A percentile compares a stretch with the other conserved stretches of the same genome.
phyloP scores from a whole-genome alignment of 2,888 invertebrate genomes.

The Synanthedon myopaeformis region DNA sequence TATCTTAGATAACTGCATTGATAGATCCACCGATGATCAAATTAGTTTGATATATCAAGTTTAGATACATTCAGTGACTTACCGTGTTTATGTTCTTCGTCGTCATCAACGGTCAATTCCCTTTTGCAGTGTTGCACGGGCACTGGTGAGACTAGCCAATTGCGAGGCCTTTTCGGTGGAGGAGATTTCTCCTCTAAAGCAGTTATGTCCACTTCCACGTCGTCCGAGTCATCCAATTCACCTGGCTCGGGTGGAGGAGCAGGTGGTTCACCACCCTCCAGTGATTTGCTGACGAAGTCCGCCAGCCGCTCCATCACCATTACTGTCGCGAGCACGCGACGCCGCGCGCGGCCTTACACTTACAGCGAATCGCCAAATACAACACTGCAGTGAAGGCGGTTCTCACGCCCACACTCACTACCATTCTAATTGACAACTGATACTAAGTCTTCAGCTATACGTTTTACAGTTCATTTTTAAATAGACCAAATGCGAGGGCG shows the following conservation, averaged over 20 bases:
- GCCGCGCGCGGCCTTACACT: conserved; percentile 49
- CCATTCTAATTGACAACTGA: not conserved
- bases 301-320: conserved; percentile 88
- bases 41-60: too few relatives aligned
- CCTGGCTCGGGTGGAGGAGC: conserved; percentile 62
- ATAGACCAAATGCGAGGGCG: conserved; percentile 25
- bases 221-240: conserved; percentile 47
- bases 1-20: too few relatives aligned
- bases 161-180: conserved; percentile 48
- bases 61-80: conserved; percentile 10
- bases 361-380: conserved; percentile 46
- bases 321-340: conserved; percentile 53
- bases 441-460: not conserved
- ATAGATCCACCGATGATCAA: too few relatives aligned
- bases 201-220: conserved; percentile 61
- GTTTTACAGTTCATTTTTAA: conserved; percentile 14
- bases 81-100: conserved; percentile 59
- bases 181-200: conserved; percentile 56
- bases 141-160: conserved; percentile 61
- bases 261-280: conserved; percentile 73
- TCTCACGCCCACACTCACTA: conserved; percentile 39
- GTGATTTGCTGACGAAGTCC: conserved; percentile 90
- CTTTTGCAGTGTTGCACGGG: conserved; percentile 47
- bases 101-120: conserved; percentile 41
- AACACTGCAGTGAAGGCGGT: conserved; percentile 38